phyloP scores from a whole-genome alignment of 2,888 invertebrate species.

The Antheraea yamamai region DNA sequence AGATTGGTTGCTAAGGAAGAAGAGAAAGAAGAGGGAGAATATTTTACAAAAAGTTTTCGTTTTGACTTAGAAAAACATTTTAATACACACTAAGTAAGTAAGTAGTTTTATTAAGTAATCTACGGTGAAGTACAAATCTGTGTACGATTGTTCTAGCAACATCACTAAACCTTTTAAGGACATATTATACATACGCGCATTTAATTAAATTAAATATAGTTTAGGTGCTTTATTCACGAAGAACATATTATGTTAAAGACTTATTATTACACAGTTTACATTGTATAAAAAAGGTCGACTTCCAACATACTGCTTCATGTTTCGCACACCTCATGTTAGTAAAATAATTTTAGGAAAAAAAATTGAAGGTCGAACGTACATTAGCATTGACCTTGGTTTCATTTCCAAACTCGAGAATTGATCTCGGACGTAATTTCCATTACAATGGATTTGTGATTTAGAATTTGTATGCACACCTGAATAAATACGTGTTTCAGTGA shows the following conservation, averaged over 20 bases:
- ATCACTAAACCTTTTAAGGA: background rate
- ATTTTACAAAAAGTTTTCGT: too few relatives aligned
- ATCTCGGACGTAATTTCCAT: slow-evolving; percentile 67
- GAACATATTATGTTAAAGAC: background rate
- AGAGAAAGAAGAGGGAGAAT: too few relatives aligned
- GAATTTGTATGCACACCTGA: slow-evolving; percentile 50
- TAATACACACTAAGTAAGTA: too few relatives aligned
- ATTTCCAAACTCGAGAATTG: slow-evolving; percentile 65
- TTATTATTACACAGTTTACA: background rate
- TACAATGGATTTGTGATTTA: slow-evolving; percentile 52
- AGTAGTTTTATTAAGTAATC: background rate
- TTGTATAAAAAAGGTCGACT: slow-evolving; percentile 3
- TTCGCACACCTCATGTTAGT: slow-evolving; percentile 20
- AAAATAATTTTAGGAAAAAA: slow-evolving; percentile 48
- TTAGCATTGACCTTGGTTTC: slow-evolving; percentile 65
- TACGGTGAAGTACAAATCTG: background rate
- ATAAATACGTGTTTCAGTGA: slow-evolving; percentile 38
- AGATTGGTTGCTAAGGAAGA: too few relatives aligned
- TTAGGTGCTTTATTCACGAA: background rate
- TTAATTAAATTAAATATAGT: background rate
- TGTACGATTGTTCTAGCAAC: background rate
- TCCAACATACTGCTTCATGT: slow-evolving; percentile 15
- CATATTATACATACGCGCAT: background rate
- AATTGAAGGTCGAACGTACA: slow-evolving; percentile 62
- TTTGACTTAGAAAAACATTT: too few relatives aligned